Conservation (phyloP, 2,888 invertebrate genomes). For the Masnerella sp. region DNA sequence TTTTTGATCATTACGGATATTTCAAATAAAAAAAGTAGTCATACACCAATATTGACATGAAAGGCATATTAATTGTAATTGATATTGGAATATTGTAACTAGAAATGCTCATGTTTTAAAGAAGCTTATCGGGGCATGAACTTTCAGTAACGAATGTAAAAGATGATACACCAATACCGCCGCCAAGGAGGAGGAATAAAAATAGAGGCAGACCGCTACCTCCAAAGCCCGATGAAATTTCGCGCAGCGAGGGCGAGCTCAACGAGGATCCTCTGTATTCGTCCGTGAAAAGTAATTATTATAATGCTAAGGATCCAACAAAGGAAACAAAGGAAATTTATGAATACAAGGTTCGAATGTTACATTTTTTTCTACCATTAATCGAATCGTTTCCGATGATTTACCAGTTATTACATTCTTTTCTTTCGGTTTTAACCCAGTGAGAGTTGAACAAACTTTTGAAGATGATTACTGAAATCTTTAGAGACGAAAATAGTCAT, state of each 20-base stretch:
- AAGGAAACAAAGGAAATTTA: slow-evolving; percentile 65
- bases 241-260: slow-evolving; percentile 61
- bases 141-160: slow-evolving; percentile 67
- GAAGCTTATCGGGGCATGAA: slow-evolving; percentile 16
- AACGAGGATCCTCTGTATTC: slow-evolving; percentile 71
- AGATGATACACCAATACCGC: slow-evolving; percentile 72
- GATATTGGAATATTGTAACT: neutral
- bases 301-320: slow-evolving; percentile 35
- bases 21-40: too few species aligned
- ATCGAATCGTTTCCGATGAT: too few species aligned
- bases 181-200: slow-evolving; percentile 69
- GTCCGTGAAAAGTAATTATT: slow-evolving; percentile 65
- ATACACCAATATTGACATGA: neutral
- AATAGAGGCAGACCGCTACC: slow-evolving; percentile 71
- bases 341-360: slow-evolving; percentile 68
- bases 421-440: too few species aligned
- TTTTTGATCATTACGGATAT: too few species aligned
- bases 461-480: too few species aligned
- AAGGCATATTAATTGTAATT: slow-evolving; percentile 7
- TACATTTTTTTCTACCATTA: slow-evolving; percentile 28
- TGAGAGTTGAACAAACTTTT: too few species aligned
- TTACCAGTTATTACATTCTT: neutral
- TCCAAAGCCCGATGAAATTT: slow-evolving; percentile 70
- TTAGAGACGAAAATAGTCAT: too few species aligned
- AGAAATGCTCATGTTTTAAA: slow-evolving; percentile 21